Conservation (phyloP, 2,797 vertebrate genomes). For the Varecia variegata region DNA sequence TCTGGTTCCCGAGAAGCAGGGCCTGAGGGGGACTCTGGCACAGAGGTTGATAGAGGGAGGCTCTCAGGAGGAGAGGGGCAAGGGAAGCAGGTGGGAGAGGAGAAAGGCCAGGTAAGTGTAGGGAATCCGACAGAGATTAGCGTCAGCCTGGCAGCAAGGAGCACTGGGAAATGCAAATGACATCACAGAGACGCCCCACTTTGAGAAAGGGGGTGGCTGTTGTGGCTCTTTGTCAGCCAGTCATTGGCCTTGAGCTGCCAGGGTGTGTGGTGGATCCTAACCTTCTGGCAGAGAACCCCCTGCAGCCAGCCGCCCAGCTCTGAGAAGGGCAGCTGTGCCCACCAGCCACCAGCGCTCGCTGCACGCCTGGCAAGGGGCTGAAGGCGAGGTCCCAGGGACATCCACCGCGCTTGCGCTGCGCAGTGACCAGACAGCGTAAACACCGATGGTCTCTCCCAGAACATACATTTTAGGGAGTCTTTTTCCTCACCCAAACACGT, state of each 20-base stretch:
- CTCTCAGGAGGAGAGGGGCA: background rate
- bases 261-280: no score
- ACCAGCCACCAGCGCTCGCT: fast-evolving
- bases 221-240: background rate
- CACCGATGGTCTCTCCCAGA: background rate
- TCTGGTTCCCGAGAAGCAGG: background rate
- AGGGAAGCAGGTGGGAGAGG: background rate
- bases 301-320: background rate
- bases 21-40: background rate
- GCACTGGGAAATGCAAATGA: background rate
- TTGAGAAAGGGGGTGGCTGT: background rate
- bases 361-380: no score
- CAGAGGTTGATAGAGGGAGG: background rate
- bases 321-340: background rate
- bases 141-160: background rate
- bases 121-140: background rate
- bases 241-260: background rate
- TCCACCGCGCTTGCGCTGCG: background rate
- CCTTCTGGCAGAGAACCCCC: background rate
- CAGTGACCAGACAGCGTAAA: no score
- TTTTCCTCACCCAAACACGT: background rate
- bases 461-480: background rate
- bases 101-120: background rate
- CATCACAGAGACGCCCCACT: background rate
- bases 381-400: no score